Base-by-base conservation (phyloP, 1,140 invertebrate genomes). In the Vanessa tameamea region DNA sequence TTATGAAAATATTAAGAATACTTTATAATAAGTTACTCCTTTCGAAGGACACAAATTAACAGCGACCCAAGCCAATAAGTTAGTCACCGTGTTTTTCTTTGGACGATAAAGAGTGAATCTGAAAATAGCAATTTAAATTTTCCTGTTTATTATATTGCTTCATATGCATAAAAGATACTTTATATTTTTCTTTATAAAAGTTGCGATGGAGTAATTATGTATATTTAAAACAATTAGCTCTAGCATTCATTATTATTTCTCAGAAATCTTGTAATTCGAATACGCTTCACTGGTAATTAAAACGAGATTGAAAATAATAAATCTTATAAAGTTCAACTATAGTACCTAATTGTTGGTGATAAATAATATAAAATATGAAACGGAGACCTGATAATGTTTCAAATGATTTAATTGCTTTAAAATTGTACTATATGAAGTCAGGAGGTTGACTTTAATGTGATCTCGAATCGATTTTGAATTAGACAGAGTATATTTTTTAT, bases 391-490 rank as follows among this genome's bases (percentile, higher is more conserved):
- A 88, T 85, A 81, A 84, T 85, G 80, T 85, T 88, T 91, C 79
- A 87, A 88, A 85, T 77, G 68, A 53, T 89, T 90, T 77, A 69
- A 53, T 89, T 90, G 86, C 84, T 92, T 90, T 90, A 92, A 89
- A 78, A 82, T 78, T 81, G 78, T 81, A 89, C 78, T 90, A 89
- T 83, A 90, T 74, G 82, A 83, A 87, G 88, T 86, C 83, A 77
- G 78, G 82, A 78, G 83, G 57, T 81, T 80, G 89, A 75, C 87
- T 89, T 89, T 79, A 81, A 84, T 74, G 80, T 92, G 89, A 92
- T 92, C 89, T 92, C 89, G 87, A 90, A 87, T 89, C 84, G 79
- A 85, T 86, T 85, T 86, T 84, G 68, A 83, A 85, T 86, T 82
- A 81, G 68, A 81, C 80, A 84, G 76, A 83, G 77, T 84, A 78